A percentile compares a stretch with the other conserved stretches of the same genome.
Evolutionary conservation across 1,140 invertebrate species (phyloP).

Genomic region (Drosophila asahinai): DNA sequence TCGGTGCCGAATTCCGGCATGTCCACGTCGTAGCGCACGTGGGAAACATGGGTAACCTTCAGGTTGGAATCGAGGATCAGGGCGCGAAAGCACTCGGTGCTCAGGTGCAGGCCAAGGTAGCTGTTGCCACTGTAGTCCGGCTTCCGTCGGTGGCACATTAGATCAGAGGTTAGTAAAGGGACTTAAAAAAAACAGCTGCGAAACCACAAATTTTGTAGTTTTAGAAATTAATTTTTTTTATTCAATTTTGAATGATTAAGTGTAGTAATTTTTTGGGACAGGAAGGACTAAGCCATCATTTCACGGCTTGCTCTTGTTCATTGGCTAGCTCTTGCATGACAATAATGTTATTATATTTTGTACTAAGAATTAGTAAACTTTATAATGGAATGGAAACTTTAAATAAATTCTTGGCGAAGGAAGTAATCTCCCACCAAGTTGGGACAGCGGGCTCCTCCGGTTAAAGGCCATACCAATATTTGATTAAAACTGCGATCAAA

Average conservation of each 20-base stretch:
- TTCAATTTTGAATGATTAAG: not conserved
- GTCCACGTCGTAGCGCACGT: slow-evolving; percentile 52
- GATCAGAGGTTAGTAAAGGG: not conserved
- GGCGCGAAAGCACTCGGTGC: slow-evolving; percentile 20
- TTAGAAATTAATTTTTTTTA: not conserved
- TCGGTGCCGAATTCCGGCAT: slow-evolving; percentile 51
- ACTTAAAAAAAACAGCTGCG: not conserved
- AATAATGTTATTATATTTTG: too few species aligned
- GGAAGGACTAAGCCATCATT: not conserved
- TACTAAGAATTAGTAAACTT: too few species aligned
- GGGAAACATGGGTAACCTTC: slow-evolving; percentile 5
- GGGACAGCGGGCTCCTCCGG: too few species aligned
- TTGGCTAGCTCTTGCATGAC: too few species aligned
- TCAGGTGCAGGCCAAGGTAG: slow-evolving; percentile 60
- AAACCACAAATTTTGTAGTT: not conserved
- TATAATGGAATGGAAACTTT: too few species aligned
- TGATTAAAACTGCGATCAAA: too few species aligned
- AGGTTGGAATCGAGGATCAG: slow-evolving; percentile 48
- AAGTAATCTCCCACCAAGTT: too few species aligned
- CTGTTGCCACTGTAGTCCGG: slow-evolving; percentile 48
- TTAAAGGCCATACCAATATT: too few species aligned
- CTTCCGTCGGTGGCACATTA: slow-evolving; percentile 52
- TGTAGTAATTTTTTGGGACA: not conserved
- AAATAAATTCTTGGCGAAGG: too few species aligned
- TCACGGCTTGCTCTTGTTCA: too few species aligned